Percentiles rank a stretch among this genome's conserved stretches.
Conservation (phyloP, 2,797 vertebrate species). For the Geotrypetes seraphini region DNA sequence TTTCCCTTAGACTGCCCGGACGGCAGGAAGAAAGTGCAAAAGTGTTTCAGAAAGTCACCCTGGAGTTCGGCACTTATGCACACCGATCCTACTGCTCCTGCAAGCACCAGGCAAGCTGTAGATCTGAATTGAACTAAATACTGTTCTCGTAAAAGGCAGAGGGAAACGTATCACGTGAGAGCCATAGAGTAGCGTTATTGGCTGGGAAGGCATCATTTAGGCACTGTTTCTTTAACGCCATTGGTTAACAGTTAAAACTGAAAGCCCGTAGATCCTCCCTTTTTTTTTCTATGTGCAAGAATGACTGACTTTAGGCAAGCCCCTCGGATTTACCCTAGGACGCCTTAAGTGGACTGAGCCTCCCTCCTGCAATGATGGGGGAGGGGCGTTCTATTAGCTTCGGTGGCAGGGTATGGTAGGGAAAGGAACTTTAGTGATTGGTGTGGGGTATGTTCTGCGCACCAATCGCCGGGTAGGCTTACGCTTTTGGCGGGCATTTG, state of each 20-base stretch:
- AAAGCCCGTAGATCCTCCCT: slow-evolving; percentile 60
- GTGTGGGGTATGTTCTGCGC: no score
- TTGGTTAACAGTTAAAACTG: slow-evolving; percentile 63
- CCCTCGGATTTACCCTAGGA: no score
- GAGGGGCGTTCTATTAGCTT: no score
- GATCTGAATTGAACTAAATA: slow-evolving; percentile 73
- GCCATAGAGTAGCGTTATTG: slow-evolving; percentile 52
- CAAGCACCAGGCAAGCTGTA: slow-evolving; percentile 60
- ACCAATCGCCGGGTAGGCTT: no score
- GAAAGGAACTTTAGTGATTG: no score
- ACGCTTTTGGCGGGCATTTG: no score
- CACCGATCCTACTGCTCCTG: slow-evolving; percentile 43
- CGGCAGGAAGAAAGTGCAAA: slow-evolving; percentile 15
- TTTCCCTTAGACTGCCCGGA: slow-evolving; percentile 7
- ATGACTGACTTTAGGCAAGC: no score
- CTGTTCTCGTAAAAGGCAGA: slow-evolving; percentile 70
- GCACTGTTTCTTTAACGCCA: slow-evolving; percentile 61
- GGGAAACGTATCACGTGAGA: slow-evolving; percentile 75
- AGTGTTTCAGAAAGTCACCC: slow-evolving; percentile 31
- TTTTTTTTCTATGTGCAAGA: slow-evolving; percentile 61
- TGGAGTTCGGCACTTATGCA: slow-evolving; percentile 35
- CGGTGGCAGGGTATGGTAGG: no score
- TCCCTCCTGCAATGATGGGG: no score
- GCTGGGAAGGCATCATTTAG: slow-evolving; percentile 52
- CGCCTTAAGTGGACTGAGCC: no score